Conservation (phyloP, 2,888 invertebrate genomes). For the Agonum fuliginosum region DNA sequence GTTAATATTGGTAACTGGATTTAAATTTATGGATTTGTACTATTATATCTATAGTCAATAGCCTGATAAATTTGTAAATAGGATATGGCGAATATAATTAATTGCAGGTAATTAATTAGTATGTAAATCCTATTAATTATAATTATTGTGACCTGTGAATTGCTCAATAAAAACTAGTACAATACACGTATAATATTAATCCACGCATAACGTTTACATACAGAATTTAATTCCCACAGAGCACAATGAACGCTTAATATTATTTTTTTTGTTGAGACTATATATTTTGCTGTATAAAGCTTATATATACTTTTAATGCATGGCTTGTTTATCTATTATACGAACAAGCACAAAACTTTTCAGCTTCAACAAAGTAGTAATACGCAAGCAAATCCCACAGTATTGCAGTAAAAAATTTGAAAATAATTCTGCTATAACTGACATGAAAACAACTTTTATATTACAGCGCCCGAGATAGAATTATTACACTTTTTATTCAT, state of each 20-base stretch:
- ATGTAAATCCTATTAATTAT: too few relatives aligned
- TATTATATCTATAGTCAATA: too few relatives aligned
- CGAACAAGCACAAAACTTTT: conserved; percentile 27
- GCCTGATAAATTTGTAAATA: too few relatives aligned
- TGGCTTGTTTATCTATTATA: conserved; percentile 35
- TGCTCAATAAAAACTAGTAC: too few relatives aligned
- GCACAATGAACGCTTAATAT: conserved; percentile 1
- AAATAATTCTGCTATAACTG: conserved; percentile 7
- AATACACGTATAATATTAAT: too few relatives aligned
- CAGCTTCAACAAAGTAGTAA: conserved; percentile 29
- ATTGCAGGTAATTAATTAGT: too few relatives aligned
- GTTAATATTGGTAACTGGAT: too few relatives aligned
- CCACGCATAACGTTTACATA: too few relatives aligned
- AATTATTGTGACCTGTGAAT: too few relatives aligned
- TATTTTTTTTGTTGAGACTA: conserved; percentile 9
- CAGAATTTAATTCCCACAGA: background rate
- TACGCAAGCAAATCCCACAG: conserved; percentile 19
- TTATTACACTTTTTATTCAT: background rate
- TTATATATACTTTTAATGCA: conserved; percentile 32
- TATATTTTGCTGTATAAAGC: conserved; percentile 15
- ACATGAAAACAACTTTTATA: conserved; percentile 16
- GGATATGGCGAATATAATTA: too few relatives aligned
- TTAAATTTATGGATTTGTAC: too few relatives aligned
- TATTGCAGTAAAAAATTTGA: conserved; percentile 15
- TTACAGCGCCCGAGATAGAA: background rate